Base-by-base conservation (phyloP, 2,888 invertebrate species). In the Anoncus sp. region DNA sequence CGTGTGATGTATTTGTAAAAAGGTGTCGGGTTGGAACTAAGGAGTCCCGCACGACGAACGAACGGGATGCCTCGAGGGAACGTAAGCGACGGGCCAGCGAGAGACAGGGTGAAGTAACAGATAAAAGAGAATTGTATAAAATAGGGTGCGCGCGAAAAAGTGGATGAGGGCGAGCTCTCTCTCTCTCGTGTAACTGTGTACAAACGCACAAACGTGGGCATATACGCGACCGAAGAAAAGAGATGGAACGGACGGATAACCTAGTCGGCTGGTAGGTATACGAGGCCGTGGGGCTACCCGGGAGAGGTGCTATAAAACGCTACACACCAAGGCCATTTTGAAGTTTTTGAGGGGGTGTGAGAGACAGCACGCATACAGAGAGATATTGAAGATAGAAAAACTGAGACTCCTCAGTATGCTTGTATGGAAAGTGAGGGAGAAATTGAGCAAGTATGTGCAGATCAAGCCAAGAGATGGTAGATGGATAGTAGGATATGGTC, bases 91-190 rank as follows among this genome's bases (percentile, higher is more conserved):
- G 83, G 85, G 84, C 73, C 79, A 77, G 73, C 73, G 86, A 83
- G 87, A 85, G 86, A 45, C 47, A 57, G 67, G 63, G 70, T 35
- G 78, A 75, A 79, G 86, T 87, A 85, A 86, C 87, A 87, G 90
- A 90, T 90, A 90, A 91, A 90, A 90, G 90, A 90, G 91, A 91
- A 90, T 90, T 88, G 89, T 90, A 90, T 90, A 90, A 89, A 89
- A 88, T 87, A 82, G 89, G 90, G 88, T 87, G 89, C 83, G 81
- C 77, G 83, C 75, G 79, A 82, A 80, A 81, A 76, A 49, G 77
- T 65, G 81, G 79, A 77, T 55, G 72, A 73, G 78, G 81, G 83
- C 80, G 79, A 73, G 73, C 14, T 51, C 35, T n/a, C n/a, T n/a
- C n/a, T n/a, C n/a, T n/a, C n/a, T 62, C 43, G 65, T 53, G 57